Percentiles rank a stretch among this genome's conserved stretches.
Evolutionary conservation across 2,888 invertebrate genomes (phyloP).

Genomic region (Parascotia fuliginaria): DNA sequence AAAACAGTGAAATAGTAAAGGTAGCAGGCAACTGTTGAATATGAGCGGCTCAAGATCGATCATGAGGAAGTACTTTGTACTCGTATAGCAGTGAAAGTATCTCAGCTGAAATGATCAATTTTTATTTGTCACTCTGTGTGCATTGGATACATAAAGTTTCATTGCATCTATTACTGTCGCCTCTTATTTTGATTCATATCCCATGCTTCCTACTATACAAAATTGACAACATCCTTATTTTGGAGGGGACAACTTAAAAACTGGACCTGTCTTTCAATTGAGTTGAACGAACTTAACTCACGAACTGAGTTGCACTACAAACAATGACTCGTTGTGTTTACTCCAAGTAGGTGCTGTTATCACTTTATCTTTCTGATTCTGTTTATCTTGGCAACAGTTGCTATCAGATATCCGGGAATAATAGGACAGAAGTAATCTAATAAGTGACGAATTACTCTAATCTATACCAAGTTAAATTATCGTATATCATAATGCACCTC

Average conservation of each 20-base stretch:
- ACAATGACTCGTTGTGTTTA: constrained; percentile 6
- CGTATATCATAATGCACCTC: too few species aligned
- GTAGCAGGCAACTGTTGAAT: too few species aligned
- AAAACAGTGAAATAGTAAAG: too few species aligned
- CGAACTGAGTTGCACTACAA: constrained; percentile 3
- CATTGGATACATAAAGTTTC: too few species aligned
- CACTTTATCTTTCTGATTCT: constrained; percentile 27
- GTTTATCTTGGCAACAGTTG: constrained; percentile 26
- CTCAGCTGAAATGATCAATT: too few species aligned
- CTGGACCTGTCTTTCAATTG: constrained; percentile 18
- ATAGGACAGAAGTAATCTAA: background rate
- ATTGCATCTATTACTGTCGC: too few species aligned
- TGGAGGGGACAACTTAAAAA: constrained; percentile 35
- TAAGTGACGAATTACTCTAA: background rate
- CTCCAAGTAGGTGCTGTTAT: constrained; percentile 21
- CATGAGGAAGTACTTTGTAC: too few species aligned
- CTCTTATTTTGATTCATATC: background rate
- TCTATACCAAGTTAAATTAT: too few species aligned
- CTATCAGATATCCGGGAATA: constrained; percentile 34
- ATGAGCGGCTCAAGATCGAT: too few species aligned
- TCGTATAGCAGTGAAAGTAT: too few species aligned
- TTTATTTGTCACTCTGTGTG: too few species aligned
- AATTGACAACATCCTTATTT: constrained; percentile 49
- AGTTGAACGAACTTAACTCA: constrained; percentile 39
- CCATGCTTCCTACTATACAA: too few species aligned